Evolutionary conservation across 2,888 invertebrate genomes (phyloP).

Genomic region (Apamea monoglypha): DNA sequence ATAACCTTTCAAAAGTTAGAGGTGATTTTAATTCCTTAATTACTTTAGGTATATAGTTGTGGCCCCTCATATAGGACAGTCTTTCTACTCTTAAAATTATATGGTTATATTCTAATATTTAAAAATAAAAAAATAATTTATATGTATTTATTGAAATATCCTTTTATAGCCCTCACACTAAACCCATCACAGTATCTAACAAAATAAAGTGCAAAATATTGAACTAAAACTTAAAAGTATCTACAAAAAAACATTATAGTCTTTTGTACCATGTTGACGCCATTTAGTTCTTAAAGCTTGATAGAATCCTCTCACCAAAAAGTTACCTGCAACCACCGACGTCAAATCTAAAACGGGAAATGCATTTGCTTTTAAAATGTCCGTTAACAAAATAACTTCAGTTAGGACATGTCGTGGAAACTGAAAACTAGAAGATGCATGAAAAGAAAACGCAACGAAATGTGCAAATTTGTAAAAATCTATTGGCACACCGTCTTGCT

Average conservation of each 20-base stretch:
- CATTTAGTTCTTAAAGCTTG: not conserved
- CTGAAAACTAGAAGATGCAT: not conserved
- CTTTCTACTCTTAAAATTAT: too few relatives aligned
- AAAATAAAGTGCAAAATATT: not conserved
- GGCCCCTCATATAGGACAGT: too few relatives aligned
- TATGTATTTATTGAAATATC: not conserved
- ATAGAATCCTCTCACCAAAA: not conserved
- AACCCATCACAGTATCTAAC: not conserved
- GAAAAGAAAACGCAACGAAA: not conserved
- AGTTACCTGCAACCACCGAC: too few relatives aligned
- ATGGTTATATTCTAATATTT: too few relatives aligned
- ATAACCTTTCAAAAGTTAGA: too few relatives aligned
- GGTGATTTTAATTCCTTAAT: too few relatives aligned
- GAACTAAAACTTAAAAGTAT: not conserved
- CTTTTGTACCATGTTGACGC: not conserved
- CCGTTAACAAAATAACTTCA: conserved; percentile 6
- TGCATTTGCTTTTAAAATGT: conserved; percentile 14
- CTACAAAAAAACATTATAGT: not conserved
- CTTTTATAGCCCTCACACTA: not conserved
- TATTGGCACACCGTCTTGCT: not conserved
- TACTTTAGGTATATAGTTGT: too few relatives aligned
- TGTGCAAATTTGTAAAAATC: not conserved
- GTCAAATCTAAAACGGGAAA: not conserved
- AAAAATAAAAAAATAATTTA: too few relatives aligned
- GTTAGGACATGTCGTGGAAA: not conserved